These are phyloP conservation scores for Ispidina picta DNA, from an alignment of 2,797 vertebrate species.

Conservation along the genomic window DNA sequence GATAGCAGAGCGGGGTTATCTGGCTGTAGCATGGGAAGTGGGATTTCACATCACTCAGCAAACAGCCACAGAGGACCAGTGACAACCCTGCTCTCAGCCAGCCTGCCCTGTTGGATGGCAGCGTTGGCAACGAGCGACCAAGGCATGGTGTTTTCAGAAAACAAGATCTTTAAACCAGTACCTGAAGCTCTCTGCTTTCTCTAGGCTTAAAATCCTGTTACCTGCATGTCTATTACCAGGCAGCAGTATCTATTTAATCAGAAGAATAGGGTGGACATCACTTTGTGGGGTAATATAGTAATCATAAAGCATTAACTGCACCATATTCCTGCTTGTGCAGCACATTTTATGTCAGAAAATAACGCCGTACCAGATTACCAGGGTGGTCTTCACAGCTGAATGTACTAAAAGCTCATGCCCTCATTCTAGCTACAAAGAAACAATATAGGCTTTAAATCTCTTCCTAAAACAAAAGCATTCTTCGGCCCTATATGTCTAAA, in stretches of 20 bases:
- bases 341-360: neutral
- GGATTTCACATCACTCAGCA: rapidly evolving
- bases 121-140: neutral
- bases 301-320: neutral
- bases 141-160: neutral
- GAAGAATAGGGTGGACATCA: neutral
- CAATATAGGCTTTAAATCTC: neutral
- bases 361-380: neutral
- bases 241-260: neutral
- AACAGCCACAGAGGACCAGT: neutral
- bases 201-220: neutral
- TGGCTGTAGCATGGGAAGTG: rapidly evolving
- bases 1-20: neutral
- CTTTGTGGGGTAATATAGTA: neutral
- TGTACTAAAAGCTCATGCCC: neutral
- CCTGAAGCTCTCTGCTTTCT: neutral
- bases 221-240: neutral
- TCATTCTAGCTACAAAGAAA: neutral
- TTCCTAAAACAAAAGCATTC: neutral
- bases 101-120: rapidly evolving
- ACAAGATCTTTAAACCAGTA: neutral
- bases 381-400: neutral
- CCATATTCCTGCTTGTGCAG: neutral
- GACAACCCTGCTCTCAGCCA: rapidly evolving
- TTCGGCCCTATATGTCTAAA: neutral